These are phyloP conservation scores for Stegodyphus dumicola DNA, from an alignment of 1,140 invertebrate genomes.

Conservation along the genomic window DNA sequence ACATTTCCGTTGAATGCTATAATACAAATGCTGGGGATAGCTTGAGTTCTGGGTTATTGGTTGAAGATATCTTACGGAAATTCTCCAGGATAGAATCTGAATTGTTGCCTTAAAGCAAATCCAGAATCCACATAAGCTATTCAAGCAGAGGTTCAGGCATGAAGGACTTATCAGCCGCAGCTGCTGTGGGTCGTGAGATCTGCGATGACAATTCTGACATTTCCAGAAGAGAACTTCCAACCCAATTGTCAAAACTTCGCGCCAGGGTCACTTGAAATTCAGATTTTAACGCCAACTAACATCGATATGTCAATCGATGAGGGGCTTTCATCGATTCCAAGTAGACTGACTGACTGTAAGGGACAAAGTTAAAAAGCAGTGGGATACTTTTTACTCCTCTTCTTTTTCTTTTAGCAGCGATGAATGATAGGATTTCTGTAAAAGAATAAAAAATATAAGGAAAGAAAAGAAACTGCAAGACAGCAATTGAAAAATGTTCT, in stretches of 20 bases:
- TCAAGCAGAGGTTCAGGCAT: background rate
- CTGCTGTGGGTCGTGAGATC: background rate
- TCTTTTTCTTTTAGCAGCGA: background rate
- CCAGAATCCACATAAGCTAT: background rate
- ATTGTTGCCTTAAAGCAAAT: too few species aligned
- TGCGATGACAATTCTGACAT: background rate
- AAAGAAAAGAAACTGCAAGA: background rate
- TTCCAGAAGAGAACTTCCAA: background rate
- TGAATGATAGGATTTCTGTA: constrained; percentile 35
- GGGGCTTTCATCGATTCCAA: background rate
- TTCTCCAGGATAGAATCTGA: too few species aligned
- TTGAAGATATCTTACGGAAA: too few species aligned
- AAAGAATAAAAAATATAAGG: background rate
- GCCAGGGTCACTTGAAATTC: constrained; percentile 6
- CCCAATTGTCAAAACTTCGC: background rate
- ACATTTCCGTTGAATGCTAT: too few species aligned
- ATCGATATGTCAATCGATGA: constrained; percentile 11
- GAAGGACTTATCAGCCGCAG: background rate
- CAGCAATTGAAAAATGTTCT: constrained; percentile 1
- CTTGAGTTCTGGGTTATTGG: too few species aligned
- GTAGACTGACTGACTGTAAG: background rate
- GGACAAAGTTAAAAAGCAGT: background rate
- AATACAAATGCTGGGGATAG: too few species aligned
- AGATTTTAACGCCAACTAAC: constrained; percentile 24
- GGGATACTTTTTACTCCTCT: background rate